phyloP scores from a whole-genome alignment of 1,140 invertebrate genomes.

The Portunus trituberculatus region DNA sequence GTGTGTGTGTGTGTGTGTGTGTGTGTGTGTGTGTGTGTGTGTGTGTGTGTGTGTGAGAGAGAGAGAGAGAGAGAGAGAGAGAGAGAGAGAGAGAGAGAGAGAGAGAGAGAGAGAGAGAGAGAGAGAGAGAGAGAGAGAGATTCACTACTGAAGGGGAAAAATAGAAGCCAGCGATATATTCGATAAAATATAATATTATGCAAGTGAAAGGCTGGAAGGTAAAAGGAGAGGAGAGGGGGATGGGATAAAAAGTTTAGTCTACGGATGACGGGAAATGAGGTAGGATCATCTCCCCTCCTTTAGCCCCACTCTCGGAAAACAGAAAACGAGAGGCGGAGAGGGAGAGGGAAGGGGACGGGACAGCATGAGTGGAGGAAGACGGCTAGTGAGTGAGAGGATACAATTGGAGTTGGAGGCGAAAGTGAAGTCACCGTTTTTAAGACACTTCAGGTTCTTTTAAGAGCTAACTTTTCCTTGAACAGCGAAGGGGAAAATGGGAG shows the following conservation, averaged over 20 bases:
- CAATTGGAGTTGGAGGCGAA: neutral
- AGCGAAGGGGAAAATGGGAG: too few relatives aligned
- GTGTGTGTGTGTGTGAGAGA: too few relatives aligned
- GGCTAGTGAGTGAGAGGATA: neutral
- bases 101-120: too few relatives aligned
- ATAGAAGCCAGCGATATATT: too few relatives aligned
- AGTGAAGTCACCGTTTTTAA: neutral
- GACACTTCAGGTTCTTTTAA: neutral
- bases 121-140: too few relatives aligned
- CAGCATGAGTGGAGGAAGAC: neutral
- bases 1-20: too few relatives aligned
- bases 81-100: too few relatives aligned
- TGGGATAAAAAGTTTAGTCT: neutral
- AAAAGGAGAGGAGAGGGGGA: neutral
- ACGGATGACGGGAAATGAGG: neutral
- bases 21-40: too few relatives aligned
- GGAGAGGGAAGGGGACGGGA: neutral
- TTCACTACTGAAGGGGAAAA: too few relatives aligned
- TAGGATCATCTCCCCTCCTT: slow-evolving; percentile 18
- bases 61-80: too few relatives aligned
- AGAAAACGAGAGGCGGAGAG: neutral
- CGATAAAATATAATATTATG: too few relatives aligned
- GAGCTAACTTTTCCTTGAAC: too few relatives aligned
- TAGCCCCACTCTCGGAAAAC: neutral
- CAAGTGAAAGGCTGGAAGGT: neutral